These are phyloP conservation scores for Drosophila auraria DNA, from an alignment of 1,140 invertebrate genomes.

Conservation along the genomic window DNA sequence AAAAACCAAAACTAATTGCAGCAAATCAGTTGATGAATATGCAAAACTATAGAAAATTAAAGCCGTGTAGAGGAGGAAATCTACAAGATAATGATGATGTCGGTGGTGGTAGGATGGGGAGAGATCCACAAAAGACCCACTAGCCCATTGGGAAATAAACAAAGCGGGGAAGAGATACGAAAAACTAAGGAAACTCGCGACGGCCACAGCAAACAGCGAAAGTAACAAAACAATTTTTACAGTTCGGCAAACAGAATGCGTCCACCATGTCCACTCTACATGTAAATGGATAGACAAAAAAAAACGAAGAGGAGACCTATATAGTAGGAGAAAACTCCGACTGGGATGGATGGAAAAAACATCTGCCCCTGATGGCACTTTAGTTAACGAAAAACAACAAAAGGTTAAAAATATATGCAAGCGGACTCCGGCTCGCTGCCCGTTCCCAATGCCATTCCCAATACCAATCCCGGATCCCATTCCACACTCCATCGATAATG, in stretches of 20 bases:
- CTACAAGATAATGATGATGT: constrained; percentile 11
- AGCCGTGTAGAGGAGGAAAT: constrained; percentile 9
- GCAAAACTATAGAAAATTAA: constrained; percentile 59
- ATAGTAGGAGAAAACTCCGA: constrained; percentile 29
- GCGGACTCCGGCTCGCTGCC: constrained; percentile 34
- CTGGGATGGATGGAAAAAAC: constrained; percentile 73
- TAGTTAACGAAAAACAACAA: constrained; percentile 82
- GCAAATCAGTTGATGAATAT: constrained; percentile 58
- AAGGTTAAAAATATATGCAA: constrained; percentile 81
- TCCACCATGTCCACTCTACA: constrained; percentile 53
- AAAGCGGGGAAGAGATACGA: constrained; percentile 2
- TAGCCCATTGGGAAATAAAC: constrained; percentile 28
- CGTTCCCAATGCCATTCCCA: constrained; percentile 25
- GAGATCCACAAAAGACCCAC: constrained; percentile 16
- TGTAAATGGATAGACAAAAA: constrained; percentile 24
- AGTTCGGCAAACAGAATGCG: constrained; percentile 52
- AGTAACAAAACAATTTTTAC: constrained; percentile 56
- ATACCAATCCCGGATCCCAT: constrained; percentile 10
- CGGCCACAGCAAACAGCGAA: constrained; percentile 14
- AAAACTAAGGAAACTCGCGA: constrained; percentile 25
- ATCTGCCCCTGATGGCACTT: constrained; percentile 84
- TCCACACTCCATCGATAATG: constrained; percentile 69
- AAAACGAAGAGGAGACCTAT: constrained; percentile 6
- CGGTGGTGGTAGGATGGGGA: constrained; percentile 8
- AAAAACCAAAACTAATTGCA: constrained; percentile 60